Percentiles rank a stretch among this genome's conserved stretches.
These are phyloP conservation scores for Choristoneura rosaceana DNA, from an alignment of 2,888 invertebrate species.

Conservation along the genomic window DNA sequence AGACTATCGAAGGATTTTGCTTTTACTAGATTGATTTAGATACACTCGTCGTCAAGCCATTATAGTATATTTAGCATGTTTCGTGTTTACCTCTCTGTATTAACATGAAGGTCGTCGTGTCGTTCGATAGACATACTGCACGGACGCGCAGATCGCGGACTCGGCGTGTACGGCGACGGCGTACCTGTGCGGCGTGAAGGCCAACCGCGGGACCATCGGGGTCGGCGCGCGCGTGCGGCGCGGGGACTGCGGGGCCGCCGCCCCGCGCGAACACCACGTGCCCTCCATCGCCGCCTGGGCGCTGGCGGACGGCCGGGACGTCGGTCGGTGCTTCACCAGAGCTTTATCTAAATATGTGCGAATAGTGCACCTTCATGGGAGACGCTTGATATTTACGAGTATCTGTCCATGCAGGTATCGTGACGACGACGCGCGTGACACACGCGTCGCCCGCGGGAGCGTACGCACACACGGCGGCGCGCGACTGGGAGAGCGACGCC, in stretches of 20 bases:
- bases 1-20: too few species aligned
- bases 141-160: conserved; percentile 88
- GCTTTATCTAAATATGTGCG: not conserved
- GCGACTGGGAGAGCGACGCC: conserved; percentile 90
- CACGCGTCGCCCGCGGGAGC: conserved; percentile 91
- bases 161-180: conserved; percentile 90
- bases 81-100: too few species aligned
- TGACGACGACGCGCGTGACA: conserved; percentile 91
- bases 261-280: conserved; percentile 81
- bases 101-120: not conserved
- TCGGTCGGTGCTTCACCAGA: conserved; percentile 52
- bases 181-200: conserved; percentile 88
- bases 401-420: conserved; percentile 78
- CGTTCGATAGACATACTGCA: conserved; percentile 81
- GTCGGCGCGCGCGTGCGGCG: conserved; percentile 87
- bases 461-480: conserved; percentile 88
- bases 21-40: too few species aligned
- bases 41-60: too few species aligned
- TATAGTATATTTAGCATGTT: too few species aligned
- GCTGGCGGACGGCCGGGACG: conserved; percentile 75
- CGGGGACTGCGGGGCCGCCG: conserved; percentile 83
- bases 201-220: conserved; percentile 87
- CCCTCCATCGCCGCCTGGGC: conserved; percentile 89
- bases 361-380: too few species aligned
- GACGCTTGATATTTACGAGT: too few species aligned